Evolutionary conservation across 1,140 invertebrate genomes (phyloP).

Genomic region (Sogatella furcifera): DNA sequence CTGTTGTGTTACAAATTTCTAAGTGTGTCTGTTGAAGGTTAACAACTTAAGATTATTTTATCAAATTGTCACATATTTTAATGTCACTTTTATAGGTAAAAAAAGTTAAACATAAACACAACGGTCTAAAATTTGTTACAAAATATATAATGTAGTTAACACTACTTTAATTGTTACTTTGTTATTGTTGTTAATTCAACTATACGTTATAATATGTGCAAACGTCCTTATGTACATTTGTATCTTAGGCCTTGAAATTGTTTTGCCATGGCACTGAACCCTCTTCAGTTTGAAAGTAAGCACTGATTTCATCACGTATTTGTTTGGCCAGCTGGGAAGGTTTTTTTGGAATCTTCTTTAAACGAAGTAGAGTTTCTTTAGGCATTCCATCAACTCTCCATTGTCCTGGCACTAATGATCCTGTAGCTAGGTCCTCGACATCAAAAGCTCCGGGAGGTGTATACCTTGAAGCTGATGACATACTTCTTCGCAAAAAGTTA

Average conservation of each 20-base stretch:
- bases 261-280: conserved; percentile 13
- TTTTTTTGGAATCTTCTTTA: conserved; percentile 10
- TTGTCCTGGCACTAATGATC: conserved; percentile 9
- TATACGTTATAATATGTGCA: no score
- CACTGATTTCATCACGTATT: conserved; percentile 7
- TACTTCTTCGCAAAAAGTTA: conserved; percentile 29
- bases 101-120: conserved; percentile 6
- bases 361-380: conserved; percentile 7
- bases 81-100: no score
- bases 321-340: conserved; percentile 5
- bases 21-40: no score
- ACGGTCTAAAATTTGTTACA: conserved; percentile 6
- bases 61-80: no score
- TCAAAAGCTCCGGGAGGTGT: conserved; percentile 22
- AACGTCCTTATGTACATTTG: not conserved
- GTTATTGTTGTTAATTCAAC: not conserved
- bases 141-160: not conserved
- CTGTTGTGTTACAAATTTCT: no score
- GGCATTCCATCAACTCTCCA: conserved; percentile 9
- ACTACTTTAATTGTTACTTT: not conserved
- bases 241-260: conserved; percentile 4
- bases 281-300: conserved; percentile 6
- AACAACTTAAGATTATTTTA: no score
- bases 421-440: conserved; percentile 15
- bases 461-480: conserved; percentile 14